Base-by-base conservation (phyloP, 2,797 vertebrate genomes). In the Peromyscus eremicus region DNA sequence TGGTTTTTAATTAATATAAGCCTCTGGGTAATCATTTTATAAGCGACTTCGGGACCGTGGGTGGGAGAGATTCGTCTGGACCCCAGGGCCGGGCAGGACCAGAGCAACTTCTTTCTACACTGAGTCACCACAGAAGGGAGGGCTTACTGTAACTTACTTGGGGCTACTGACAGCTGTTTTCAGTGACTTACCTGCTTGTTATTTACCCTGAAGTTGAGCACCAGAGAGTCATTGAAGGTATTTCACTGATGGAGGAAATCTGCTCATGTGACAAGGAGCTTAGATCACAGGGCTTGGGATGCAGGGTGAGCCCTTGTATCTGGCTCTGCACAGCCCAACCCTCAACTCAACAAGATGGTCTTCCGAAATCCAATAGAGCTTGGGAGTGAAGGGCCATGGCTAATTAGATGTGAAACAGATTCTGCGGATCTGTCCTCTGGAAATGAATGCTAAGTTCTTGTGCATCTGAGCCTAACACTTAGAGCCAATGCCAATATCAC, bases 401-500 rank as follows among this genome's bases (percentile, higher is more conserved):
- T n/a, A 77, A 55, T 57, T 25, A 91, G 32, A 17, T 52, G 32
- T 32, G 6, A 17, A 64, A 46, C 16, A 12, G 19, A 25, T 6
- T 19, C 6, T 77, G 13, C 4, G 6, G 11, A 5, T 71, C 1
- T 62, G 49, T 62, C 3, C 29, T 82, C 37, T 57, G 29, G 40
- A 62, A 57, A n/a, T 37, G 17, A 6, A 19, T 73, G 23, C 64
- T 80, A 40, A 85, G 52, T 21, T 57, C 21, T 3, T 25, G 10
- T 13, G 19, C 32, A 62, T 92, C 84, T 76, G 57, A 89, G 70
- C 52, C 49, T 76, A 29, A 75, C 3, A n/a, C 1, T 40, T 12
- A 7, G 0, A 29, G 16, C 70, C n/a, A 57, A 52, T 37, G 1
- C 2, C 32, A 12, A 32, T 62, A 12, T 60, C 0, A 0, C 9